Evolutionary conservation across 2,888 invertebrate genomes (phyloP), one percentile per base, ranked within the genome.

Genomic region (Rhodophaea formosa): DNA sequence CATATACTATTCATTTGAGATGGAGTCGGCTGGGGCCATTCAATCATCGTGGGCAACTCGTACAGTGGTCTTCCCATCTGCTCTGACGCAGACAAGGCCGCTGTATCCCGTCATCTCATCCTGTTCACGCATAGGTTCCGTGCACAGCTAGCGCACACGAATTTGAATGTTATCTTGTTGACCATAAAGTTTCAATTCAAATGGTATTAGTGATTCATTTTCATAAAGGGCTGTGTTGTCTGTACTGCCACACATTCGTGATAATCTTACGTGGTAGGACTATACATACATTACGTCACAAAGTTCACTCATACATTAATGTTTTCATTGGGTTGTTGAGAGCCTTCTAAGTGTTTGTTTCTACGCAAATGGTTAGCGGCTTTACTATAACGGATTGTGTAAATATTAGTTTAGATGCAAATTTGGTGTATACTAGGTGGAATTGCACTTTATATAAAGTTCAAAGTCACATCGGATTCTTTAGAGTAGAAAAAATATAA

Each of bases 111-210:
- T 69, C 76, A 75, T 77, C 62, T 71, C 76, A 80, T 77, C 61
- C 75, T 43, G 42, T 43, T 49, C 84, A 81, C 79, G 74, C 79
- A 74, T 75, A 73, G 74, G 76, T 70, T 59, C 68, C 59, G 66
- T 68, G 79, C 82, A 82, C 82, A 78, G 77, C 79, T 79, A 79
- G 74, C 63, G 68, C 74, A 69, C 71, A 67, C 67, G 57, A 59
- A 52, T 62, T 42, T 53, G 52, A 53, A 49, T 51, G 57, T 58
- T 53, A 49, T 45, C 52, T 59, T 45, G 15, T 51, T n/a, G 53
- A 51, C 45, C 53, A 15, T 15, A 32, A 29, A 53, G 16, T 30
- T 54, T 45, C 15, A 16, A 51, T 54, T 51, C 49, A 16, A 30
- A 32, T 35, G 53, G 53, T 46, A 39, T 55, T 53, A 39, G 45